Evolutionary conservation across 2,113 vertebrate genomes (phyloP).

Genomic region (Callionymus lyra): DNA sequence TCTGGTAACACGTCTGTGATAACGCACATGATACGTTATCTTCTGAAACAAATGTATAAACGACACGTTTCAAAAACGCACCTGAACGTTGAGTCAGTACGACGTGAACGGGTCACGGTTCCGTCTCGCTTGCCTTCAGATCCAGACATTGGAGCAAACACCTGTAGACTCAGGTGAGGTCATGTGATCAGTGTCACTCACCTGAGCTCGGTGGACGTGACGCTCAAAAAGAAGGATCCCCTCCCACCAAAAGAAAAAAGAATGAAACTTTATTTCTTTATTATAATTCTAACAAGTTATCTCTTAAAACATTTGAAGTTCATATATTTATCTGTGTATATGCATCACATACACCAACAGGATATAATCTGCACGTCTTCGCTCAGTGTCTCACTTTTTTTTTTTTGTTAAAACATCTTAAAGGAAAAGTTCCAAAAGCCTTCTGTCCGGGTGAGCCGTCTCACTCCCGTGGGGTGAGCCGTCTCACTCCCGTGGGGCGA

Average conservation of each 20-base stretch:
- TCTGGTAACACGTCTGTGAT: too few relatives aligned
- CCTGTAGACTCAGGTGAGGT: neutral
- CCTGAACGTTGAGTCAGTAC: too few relatives aligned
- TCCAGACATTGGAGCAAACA: neutral
- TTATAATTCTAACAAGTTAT: constrained; percentile 75
- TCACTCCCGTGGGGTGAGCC: constrained; percentile 1
- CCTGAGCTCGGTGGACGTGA: neutral
- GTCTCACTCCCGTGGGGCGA: constrained; percentile 28
- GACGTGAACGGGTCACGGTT: too few relatives aligned
- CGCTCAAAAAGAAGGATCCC: constrained; percentile 1
- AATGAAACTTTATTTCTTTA: constrained; percentile 65
- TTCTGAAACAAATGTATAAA: too few relatives aligned
- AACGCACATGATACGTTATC: too few relatives aligned
- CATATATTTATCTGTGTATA: constrained; percentile 66
- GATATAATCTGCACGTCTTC: constrained; percentile 7
- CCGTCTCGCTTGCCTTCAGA: too few relatives aligned
- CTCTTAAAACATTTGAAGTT: constrained; percentile 76
- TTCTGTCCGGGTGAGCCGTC: constrained; percentile 58
- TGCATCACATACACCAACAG: constrained; percentile 65
- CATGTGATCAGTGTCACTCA: neutral
- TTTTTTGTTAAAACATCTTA: constrained; percentile 57
- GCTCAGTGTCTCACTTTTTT: constrained; percentile 55
- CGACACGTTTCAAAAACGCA: too few relatives aligned
- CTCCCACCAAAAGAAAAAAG: constrained; percentile 1
- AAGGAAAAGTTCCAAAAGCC: constrained; percentile 51